phyloP scores from a whole-genome alignment of 2,797 vertebrate species.

The Pangasius sanitwongsei region DNA sequence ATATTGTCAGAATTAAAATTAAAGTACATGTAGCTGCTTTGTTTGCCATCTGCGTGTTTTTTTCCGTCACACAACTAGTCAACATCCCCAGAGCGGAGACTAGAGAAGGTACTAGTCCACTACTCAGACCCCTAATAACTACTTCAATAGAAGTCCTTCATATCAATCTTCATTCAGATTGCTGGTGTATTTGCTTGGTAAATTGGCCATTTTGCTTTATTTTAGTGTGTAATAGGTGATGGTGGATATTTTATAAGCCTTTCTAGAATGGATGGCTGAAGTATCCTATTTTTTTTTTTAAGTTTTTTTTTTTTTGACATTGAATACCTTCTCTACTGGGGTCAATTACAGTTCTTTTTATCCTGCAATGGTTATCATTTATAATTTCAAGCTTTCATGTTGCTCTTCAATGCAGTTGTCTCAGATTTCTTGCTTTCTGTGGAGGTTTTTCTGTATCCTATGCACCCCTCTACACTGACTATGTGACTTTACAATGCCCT shows the following conservation, averaged over 20 bases:
- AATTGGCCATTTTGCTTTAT: not conserved
- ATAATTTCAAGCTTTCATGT: not conserved
- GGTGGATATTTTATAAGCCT: not conserved
- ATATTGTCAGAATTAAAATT: too few relatives aligned
- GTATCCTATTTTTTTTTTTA: not conserved
- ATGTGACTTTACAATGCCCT: not conserved
- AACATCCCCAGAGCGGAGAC: too few relatives aligned
- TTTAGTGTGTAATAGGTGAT: not conserved
- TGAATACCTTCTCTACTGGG: not conserved
- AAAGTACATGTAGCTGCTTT: too few relatives aligned
- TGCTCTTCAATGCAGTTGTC: not conserved
- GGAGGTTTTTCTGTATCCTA: not conserved
- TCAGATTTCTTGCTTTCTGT: not conserved
- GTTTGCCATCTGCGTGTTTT: too few relatives aligned
- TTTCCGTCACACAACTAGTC: too few relatives aligned
- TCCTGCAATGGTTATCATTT: not conserved
- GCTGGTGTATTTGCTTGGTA: not conserved
- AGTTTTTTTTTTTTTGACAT: not conserved
- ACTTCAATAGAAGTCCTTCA: too few relatives aligned
- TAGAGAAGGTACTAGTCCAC: too few relatives aligned
- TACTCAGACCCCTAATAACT: too few relatives aligned
- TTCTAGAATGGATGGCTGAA: not conserved
- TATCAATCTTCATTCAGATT: not conserved
- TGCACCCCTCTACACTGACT: not conserved
- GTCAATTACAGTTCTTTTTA: not conserved